Evolutionary conservation across 1,140 invertebrate genomes (phyloP).

Genomic region (Chionoecetes opilio): DNA sequence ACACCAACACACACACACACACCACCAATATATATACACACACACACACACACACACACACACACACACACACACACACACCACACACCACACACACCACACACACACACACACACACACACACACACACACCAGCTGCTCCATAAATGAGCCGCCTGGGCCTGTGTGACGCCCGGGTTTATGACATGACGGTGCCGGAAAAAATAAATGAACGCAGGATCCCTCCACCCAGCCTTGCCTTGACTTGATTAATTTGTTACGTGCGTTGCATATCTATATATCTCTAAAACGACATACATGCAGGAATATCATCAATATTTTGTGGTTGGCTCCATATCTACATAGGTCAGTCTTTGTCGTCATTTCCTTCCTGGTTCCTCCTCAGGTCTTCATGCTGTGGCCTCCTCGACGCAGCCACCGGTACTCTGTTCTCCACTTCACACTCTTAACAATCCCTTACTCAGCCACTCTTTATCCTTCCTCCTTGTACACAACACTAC

Average conservation of each 20-base stretch:
- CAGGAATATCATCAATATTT: too few relatives aligned
- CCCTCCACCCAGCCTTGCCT: not conserved
- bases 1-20: slow-evolving; percentile 2
- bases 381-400: too few relatives aligned
- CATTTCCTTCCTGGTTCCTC: too few relatives aligned
- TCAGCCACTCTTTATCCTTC: too few relatives aligned
- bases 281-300: not conserved
- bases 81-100: not conserved
- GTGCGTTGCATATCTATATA: not conserved
- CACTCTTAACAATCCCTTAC: too few relatives aligned
- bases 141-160: not conserved
- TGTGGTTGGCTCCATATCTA: too few relatives aligned
- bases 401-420: too few relatives aligned
- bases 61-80: slow-evolving; percentile 32
- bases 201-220: not conserved
- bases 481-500: too few relatives aligned
- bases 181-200: not conserved
- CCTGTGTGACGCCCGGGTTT: not conserved
- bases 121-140: not conserved
- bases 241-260: not conserved
- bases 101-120: slow-evolving; percentile 22
- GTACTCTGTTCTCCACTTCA: too few relatives aligned
- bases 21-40: too few relatives aligned
- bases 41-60: not conserved
- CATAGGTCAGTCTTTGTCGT: too few relatives aligned